These are phyloP conservation scores for Carposina sasakii DNA, from an alignment of 1,140 invertebrate species.

Conservation along the genomic window DNA sequence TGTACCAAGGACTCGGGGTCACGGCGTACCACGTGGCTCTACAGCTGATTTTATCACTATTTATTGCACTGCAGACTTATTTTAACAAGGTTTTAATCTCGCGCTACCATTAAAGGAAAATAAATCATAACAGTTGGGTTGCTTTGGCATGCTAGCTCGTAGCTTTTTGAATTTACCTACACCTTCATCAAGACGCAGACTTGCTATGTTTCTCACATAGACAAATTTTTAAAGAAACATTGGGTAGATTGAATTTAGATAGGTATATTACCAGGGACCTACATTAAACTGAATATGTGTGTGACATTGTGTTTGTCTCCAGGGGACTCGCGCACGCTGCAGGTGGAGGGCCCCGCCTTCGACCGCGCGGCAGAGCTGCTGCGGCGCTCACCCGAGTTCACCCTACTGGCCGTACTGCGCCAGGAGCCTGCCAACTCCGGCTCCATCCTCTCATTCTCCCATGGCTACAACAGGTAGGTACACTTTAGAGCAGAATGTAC, in stretches of 20 bases:
- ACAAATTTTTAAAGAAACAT: too few relatives aligned
- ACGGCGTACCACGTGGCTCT: slow-evolving; percentile 8
- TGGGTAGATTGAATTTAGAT: too few relatives aligned
- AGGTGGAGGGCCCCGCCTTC: slow-evolving; percentile 78
- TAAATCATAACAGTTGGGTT: too few relatives aligned
- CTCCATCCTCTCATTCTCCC: slow-evolving; percentile 86
- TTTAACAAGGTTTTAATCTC: too few relatives aligned
- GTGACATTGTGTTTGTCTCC: slow-evolving; percentile 19
- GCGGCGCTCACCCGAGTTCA: slow-evolving; percentile 83
- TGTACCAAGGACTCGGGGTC: slow-evolving; percentile 22
- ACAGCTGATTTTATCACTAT: slow-evolving; percentile 19
- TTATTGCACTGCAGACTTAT: slow-evolving; percentile 26
- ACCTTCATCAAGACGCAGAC: too few relatives aligned
- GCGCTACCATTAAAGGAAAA: too few relatives aligned
- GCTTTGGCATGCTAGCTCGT: too few relatives aligned
- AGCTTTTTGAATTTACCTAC: too few relatives aligned
- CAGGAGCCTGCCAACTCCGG: slow-evolving; percentile 88
- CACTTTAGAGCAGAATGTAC: too few relatives aligned
- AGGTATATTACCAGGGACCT: too few relatives aligned
- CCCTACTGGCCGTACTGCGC: slow-evolving; percentile 81
- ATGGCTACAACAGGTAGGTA: slow-evolving; percentile 80
- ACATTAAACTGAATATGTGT: too few relatives aligned
- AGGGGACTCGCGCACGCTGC: slow-evolving; percentile 84
- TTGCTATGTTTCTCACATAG: too few relatives aligned
- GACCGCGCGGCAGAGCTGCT: slow-evolving; percentile 79